phyloP scores from a whole-genome alignment of 2,797 vertebrate species.

The Hippoglossus hippoglossus region DNA sequence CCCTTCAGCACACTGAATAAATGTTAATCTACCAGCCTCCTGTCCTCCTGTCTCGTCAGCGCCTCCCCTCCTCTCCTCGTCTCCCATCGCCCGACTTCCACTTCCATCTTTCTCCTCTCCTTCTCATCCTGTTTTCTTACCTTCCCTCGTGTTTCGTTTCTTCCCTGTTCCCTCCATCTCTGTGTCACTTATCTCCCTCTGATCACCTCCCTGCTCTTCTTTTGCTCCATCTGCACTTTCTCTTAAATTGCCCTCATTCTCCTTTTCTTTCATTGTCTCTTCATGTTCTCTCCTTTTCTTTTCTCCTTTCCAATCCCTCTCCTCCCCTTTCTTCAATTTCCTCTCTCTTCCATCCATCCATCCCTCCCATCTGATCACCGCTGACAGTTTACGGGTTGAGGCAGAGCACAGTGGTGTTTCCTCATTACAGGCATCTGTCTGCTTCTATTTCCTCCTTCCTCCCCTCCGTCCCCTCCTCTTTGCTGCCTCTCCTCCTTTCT shows the following conservation, averaged over 20 bases:
- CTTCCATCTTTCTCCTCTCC: conserved; percentile 1
- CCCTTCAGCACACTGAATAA: conserved; percentile 60
- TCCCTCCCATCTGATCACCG: conserved; percentile 64
- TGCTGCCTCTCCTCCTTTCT: conserved; percentile 23
- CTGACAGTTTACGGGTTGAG: conserved; percentile 72
- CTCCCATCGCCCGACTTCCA: conserved; percentile 24
- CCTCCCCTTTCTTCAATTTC: conserved; percentile 1
- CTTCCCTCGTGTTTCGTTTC: background rate
- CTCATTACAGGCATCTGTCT: conserved; percentile 80
- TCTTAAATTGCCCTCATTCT: conserved; percentile 25
- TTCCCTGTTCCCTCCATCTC: background rate
- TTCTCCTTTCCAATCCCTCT: background rate
- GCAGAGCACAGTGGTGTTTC: conserved; percentile 66
- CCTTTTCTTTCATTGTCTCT: no score
- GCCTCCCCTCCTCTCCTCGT: conserved; percentile 5
- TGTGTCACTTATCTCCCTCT: conserved; percentile 26
- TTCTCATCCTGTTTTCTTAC: background rate
- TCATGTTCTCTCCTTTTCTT: background rate
- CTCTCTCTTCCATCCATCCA: conserved; percentile 34
- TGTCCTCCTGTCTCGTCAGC: background rate
- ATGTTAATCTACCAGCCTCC: background rate
- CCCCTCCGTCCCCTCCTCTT: conserved; percentile 39
- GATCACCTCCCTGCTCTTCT: no score
- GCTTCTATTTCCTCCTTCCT: conserved; percentile 59
- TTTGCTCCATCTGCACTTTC: background rate